Base-by-base conservation (phyloP, 2,113 vertebrate genomes). In the Serilophus lunatus region DNA sequence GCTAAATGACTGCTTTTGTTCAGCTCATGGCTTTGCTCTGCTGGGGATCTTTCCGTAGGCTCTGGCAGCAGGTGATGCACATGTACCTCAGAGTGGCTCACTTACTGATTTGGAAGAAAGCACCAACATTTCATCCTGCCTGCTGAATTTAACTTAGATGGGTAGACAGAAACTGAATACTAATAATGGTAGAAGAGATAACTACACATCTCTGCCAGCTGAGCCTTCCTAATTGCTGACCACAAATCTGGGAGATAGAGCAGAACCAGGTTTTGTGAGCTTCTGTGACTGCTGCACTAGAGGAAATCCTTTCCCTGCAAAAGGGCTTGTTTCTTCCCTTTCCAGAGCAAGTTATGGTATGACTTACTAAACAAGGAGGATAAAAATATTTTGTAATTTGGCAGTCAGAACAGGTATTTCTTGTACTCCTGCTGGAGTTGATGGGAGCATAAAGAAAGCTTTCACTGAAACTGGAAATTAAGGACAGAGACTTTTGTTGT, bases 1-100 rank as follows among this genome's bases (percentile, higher is more conserved):
- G 28, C 85, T 77, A 86, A 90, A 85, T 26, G 51, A 69, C 40
- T 87, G 50, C n/a, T 88, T 88, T 74, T 70, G 51, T 68, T 86
- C 68, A 63, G 60, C 60, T 81, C 5, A 3, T 33, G 54, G 50
- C 82, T 28, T 35, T 9, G 26, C 69, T 45, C 44, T 53, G 40
- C 63, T 13, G 20, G 13, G 63, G 33, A 35, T 38, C 7, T 84
- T 86, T n/a, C 92, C 0, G 1, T 4, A 1, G 56, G 82, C 78
- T 86, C 75, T 74, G 61, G 54, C 81, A 84, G 92, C 38, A 45
- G 80, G 59, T 23, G 68, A 86, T n/a, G 68, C 50, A 7, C 9
- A 0, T 0, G 3, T 16, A 74, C 33, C 18, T 2, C 12, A 15
- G 47, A 66, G 23, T 9, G 38, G 36, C 31, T 47, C 4, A 63